Conservation (phyloP, 2,797 vertebrate species). For the Tokudaia tokunoshimensis region DNA sequence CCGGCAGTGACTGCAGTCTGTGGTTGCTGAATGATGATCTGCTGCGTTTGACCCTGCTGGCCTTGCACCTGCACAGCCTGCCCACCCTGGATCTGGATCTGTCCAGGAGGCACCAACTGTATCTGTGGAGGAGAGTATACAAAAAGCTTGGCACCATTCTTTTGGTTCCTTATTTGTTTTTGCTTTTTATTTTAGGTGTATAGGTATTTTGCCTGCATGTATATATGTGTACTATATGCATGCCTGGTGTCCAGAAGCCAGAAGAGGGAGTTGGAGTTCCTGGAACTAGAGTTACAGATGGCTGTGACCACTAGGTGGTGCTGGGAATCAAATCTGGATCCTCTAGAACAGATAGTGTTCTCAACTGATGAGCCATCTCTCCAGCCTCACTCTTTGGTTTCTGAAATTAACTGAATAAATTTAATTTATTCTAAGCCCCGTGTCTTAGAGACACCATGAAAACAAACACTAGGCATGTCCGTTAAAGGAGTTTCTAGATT, state of each 20-base stretch:
- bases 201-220: neutral
- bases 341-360: neutral
- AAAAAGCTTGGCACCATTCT: conserved; percentile 72
- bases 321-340: neutral
- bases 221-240: neutral
- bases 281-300: neutral
- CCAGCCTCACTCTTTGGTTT: conserved; percentile 33
- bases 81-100: conserved; percentile 98
- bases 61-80: conserved; percentile 98
- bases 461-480: neutral
- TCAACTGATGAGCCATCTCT: neutral
- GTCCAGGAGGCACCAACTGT: conserved; percentile 97
- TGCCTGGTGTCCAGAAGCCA: neutral
- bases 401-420: conserved; percentile 34
- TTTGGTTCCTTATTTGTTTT: neutral
- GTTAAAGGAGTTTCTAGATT: neutral
- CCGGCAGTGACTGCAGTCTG: conserved; percentile 98
- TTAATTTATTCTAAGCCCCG: too few relatives aligned
- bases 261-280: neutral
- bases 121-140: conserved; percentile 91
- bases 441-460: too few relatives aligned
- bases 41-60: conserved; percentile 98
- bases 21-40: conserved; percentile 99
- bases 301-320: neutral
- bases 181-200: neutral